Evolutionary conservation across 2,888 invertebrate species (phyloP).

Genomic region (Cybosia mesomella): DNA sequence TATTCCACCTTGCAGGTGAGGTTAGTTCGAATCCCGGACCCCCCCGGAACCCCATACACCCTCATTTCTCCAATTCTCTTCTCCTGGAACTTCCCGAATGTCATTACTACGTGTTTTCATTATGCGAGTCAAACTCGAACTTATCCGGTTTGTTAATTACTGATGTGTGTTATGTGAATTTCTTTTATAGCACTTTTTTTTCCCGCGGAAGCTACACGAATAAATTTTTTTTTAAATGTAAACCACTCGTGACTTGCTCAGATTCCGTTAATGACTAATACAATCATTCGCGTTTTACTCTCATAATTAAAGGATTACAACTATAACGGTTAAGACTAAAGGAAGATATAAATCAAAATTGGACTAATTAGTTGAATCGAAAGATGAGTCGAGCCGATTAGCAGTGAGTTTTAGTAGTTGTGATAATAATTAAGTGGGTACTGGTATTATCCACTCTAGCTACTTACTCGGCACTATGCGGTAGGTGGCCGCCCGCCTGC

Average conservation of each 20-base stretch:
- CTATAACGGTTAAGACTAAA: constrained; percentile 33
- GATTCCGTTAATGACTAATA: constrained; percentile 31
- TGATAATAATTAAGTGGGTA: constrained; percentile 17
- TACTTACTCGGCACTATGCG: background rate
- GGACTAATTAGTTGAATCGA: constrained; percentile 35
- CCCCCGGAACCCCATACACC: too few species aligned
- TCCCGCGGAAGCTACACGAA: background rate
- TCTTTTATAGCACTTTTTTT: constrained; percentile 2
- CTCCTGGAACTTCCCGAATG: background rate
- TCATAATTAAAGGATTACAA: constrained; percentile 35
- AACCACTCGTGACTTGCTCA: constrained; percentile 28
- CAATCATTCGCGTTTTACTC: constrained; percentile 11
- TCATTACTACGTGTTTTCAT: background rate
- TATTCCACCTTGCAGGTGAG: too few species aligned
- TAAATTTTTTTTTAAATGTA: background rate
- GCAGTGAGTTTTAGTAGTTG: constrained; percentile 13
- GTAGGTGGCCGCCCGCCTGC: background rate
- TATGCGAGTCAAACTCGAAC: background rate
- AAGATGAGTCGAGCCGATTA: constrained; percentile 28
- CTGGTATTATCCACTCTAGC: background rate
- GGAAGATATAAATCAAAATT: constrained; percentile 44
- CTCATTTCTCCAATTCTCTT: too few species aligned
- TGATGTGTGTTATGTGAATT: constrained; percentile 1
- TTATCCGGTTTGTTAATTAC: background rate
- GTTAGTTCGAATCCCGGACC: too few species aligned